Evolutionary conservation across 2,888 invertebrate species (phyloP), one percentile per base, ranked within the genome.

Genomic region (Noctua janthina): DNA sequence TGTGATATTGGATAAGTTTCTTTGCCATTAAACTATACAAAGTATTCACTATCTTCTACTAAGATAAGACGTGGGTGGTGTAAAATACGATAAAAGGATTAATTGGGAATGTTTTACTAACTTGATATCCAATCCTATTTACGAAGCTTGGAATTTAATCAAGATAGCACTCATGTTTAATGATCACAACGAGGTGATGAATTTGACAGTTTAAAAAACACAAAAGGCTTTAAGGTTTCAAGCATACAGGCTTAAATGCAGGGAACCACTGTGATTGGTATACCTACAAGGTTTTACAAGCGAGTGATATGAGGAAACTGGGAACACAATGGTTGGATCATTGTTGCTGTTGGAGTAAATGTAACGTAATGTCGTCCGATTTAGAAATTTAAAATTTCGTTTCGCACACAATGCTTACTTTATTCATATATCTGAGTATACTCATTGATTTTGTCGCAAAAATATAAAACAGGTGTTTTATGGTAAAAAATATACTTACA

Each of bases 1-100:
- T 35, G 17, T 68, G 72, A 29, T 72, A 70, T 35, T 46, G n/a
- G 23, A 69, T 51, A 76, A 77, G 17, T 43, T 54, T 64, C 43
- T 35, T 15, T 15, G 62, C 20, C 29, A 59, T 15, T 2, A 35
- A 62, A 62, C 35, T 79, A 35, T 11, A 39, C n/a, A 15, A 72
- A 49, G 17, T 43, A 67, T 46, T 54, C 54, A 46, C 56, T 23
- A 23, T 67, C 39, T 79, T 70, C 2, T 0, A 3, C 11, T 2
- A 7, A 64, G 4, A 64, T 15, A 46, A 54, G 1, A 5, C 1
- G 17, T 8, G 35, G 17, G 46, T 46, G 1, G 13, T 67, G 13
- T 59, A 15, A 20, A 54, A 29, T 2, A 1, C 11, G 4, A 67
- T 10, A 43, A 29, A 17, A 15, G 79, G 17, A 46, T 51, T 17